Evolutionary conservation across 2,888 invertebrate species (phyloP), one percentile per base, ranked within the genome.

Genomic region (Pelosia muscerda): DNA sequence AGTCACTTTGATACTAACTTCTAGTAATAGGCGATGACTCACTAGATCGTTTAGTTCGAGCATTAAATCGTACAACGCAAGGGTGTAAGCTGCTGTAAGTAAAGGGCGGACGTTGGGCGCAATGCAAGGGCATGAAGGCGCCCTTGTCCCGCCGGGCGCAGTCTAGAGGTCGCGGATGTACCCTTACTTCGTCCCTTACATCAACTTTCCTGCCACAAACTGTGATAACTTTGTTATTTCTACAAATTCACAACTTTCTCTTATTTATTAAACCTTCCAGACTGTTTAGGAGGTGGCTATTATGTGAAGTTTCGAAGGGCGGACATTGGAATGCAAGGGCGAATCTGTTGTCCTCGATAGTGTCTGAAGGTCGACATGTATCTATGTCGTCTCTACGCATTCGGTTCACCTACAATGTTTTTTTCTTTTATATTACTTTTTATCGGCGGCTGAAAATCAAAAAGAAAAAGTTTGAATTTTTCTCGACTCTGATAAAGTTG

Each of bases 131-230:
- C 94, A 88, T 73, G 67, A 66, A 77, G 75, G 68, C 83, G 93
- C 89, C 94, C 92, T 93, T 91, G 90, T 84, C 86, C 86, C 84
- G 88, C 81, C 77, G 90, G 92, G 86, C 92, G 88, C 85, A 92
- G 93, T 92, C 92, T 93, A 83, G 93, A 93, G 93, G 94, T 93
- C 94, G 89, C 86, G 90, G 89, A 91, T 91, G 89, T 90, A 90
- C 89, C 88, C 90, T 86, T 88, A 83, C 81, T 85, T 84, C 80
- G 86, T 82, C 86, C 88, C 86, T 82, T 77, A 83, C 76, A 82
- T 81, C 72, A 84, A 85, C 78, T 75, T 75, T 76, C 73, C 75
- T 71, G 57, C 74, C 76, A 74, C 73, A 71, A 71, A 73, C 79
- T 73, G 68, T 74, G 69, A 82, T 78, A 83, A 80, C 77, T 81